Evolutionary conservation across 2,888 invertebrate species (phyloP).

Genomic region (Brassicogethes aeneus): DNA sequence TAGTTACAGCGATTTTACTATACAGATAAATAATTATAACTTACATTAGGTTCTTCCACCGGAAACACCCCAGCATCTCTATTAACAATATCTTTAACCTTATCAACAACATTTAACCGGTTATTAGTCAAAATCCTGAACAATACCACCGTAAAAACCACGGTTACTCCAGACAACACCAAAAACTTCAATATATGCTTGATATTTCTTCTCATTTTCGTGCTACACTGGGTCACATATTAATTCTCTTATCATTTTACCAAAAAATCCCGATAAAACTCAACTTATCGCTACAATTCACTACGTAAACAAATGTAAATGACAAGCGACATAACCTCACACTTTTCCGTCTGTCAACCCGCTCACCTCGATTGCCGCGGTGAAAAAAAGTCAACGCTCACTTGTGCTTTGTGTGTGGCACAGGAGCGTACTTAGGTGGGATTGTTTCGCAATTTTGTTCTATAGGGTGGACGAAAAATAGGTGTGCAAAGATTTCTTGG

Average conservation of each 20-base stretch:
- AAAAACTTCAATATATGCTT: conserved; percentile 35
- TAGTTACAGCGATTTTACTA: neutral
- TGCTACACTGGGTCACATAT: too few relatives aligned
- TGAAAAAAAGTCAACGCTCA: too few relatives aligned
- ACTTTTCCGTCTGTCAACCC: neutral
- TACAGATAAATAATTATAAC: conserved; percentile 7
- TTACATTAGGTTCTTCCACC: conserved; percentile 19
- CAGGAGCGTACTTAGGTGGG: too few relatives aligned
- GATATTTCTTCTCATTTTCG: conserved; percentile 35
- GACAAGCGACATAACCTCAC: neutral
- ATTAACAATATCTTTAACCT: conserved; percentile 7
- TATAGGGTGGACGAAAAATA: too few relatives aligned
- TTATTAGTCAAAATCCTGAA: conserved; percentile 30
- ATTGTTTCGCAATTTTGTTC: too few relatives aligned
- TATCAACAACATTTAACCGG: conserved; percentile 5
- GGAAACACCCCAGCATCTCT: conserved; percentile 14
- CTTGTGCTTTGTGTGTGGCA: too few relatives aligned
- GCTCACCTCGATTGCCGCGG: too few relatives aligned
- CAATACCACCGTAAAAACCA: conserved; percentile 34
- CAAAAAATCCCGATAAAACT: neutral
- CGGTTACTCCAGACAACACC: conserved; percentile 32
- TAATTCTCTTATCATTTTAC: neutral
- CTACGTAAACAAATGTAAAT: neutral
- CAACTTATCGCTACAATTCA: neutral
- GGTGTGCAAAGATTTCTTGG: too few relatives aligned